Evolutionary conservation across 2,797 vertebrate genomes (phyloP), one percentile per base, ranked within the genome.

Genomic region (Micropoecilia bifurca): DNA sequence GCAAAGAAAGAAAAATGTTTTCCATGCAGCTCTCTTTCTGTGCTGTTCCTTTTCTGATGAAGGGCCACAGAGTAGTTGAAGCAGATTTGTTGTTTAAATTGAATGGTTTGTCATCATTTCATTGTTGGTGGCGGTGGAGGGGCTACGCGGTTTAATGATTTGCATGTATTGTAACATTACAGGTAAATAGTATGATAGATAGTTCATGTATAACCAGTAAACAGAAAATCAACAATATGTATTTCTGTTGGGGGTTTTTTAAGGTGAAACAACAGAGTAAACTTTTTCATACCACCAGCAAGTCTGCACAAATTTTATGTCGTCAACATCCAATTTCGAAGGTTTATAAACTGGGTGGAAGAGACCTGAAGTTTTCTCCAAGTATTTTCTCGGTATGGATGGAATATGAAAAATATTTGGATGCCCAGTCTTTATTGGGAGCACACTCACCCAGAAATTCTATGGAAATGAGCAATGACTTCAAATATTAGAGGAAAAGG

Each of bases 1-100:
- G 91, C 92, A 95, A 94, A 95, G 94, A 95, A 95, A 96, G 95
- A 96, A 96, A 95, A 95, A 96, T 95, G 94, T 94, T 94, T 95
- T 92, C 87, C 74, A 83, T 80, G 77, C 81, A 33, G 73, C 88
- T 83, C 78, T 91, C 76, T 91, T 90, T 87, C 85, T 78, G 75
- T 36, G 71, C 86, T 76, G 69, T 82, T 91, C 82, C 79, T 75
- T 80, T 28, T 84, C 91, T 80, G 92, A 87, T 87, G 85, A 88
- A 81, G 80, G 83, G 57, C 87, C 83, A 86, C 76, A 57, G 85
- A 90, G 89, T 84, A 90, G 91, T 85, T 85, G 88, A 92, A 89
- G 93, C 90, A 77, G 93, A 94, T 94, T 95, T 94, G 92, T 92
- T 91, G 94, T 92, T 89, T 91, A 93, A 95, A 94, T 94, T 88